Percentiles rank a stretch among this genome's conserved stretches.
Conservation (phyloP, 2,888 invertebrate genomes). For the Temnothorax rugatulus region DNA sequence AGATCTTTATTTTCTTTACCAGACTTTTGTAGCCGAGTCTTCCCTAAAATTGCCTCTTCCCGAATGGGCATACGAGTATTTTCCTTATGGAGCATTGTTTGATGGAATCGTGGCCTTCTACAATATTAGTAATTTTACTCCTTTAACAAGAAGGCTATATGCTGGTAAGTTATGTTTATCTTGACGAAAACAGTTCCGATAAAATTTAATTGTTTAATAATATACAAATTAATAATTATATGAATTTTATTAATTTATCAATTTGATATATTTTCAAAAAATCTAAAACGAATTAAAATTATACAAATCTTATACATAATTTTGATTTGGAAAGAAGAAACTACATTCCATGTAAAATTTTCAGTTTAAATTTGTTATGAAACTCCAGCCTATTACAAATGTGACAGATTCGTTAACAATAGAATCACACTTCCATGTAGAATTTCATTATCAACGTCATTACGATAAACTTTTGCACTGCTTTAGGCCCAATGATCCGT, state of each 20-base stretch:
- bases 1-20: slow-evolving; percentile 74
- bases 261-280: neutral
- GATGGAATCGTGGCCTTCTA: slow-evolving; percentile 87
- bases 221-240: neutral
- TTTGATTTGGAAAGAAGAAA: neutral
- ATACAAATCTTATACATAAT: neutral
- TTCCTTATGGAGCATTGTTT: slow-evolving; percentile 86
- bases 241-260: neutral
- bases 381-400: neutral
- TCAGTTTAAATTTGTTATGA: neutral
- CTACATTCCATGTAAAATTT: neutral
- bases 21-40: slow-evolving; percentile 84
- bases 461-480: neutral
- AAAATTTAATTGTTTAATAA: neutral
- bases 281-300: neutral
- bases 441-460: slow-evolving; percentile 16
- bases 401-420: neutral
- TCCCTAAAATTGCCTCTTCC: slow-evolving; percentile 87
- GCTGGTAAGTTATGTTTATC: slow-evolving; percentile 84
- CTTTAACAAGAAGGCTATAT: slow-evolving; percentile 86
- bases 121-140: slow-evolving; percentile 87
- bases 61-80: slow-evolving; percentile 87
- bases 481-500: slow-evolving; percentile 87
- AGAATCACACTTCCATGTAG: neutral
- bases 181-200: neutral